Evolutionary conservation across 2,797 vertebrate genomes (phyloP).

Genomic region (Muscicapa striata): DNA sequence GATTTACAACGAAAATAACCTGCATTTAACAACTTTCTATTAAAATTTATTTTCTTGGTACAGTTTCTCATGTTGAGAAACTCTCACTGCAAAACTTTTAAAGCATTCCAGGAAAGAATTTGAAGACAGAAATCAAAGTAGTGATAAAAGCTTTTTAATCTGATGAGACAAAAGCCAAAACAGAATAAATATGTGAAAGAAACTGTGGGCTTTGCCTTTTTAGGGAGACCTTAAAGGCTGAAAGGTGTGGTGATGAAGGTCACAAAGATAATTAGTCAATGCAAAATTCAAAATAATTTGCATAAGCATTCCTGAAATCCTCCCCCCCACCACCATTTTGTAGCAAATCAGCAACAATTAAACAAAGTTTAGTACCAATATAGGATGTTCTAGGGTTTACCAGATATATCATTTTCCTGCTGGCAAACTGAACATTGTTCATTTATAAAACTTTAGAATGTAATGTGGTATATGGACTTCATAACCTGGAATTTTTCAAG

Average conservation of each 20-base stretch:
- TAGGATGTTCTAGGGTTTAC: not conserved
- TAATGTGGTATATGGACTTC: not conserved
- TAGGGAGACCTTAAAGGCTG: not conserved
- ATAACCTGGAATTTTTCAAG: not conserved
- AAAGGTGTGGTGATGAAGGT: not conserved
- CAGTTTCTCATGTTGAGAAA: constrained; percentile 8
- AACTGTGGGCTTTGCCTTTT: not conserved
- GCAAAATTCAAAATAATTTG: not conserved
- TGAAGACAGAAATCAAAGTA: not conserved
- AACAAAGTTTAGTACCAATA: not conserved
- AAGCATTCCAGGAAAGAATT: not conserved
- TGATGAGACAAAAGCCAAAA: not conserved
- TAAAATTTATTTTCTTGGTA: constrained; percentile 1
- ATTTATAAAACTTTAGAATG: not conserved
- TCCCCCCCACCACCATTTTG: not conserved
- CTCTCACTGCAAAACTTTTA: not conserved
- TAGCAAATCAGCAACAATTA: not conserved
- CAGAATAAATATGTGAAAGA: not conserved
- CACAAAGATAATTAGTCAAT: not conserved
- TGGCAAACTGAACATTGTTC: not conserved
- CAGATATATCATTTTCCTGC: not conserved
- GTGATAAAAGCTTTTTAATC: not conserved
- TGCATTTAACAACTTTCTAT: constrained; percentile 1
- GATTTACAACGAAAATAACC: not conserved
- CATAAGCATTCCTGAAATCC: not conserved